Evolutionary conservation across 1,140 invertebrate genomes (phyloP).

Genomic region (Neotoxoptera formosana): DNA sequence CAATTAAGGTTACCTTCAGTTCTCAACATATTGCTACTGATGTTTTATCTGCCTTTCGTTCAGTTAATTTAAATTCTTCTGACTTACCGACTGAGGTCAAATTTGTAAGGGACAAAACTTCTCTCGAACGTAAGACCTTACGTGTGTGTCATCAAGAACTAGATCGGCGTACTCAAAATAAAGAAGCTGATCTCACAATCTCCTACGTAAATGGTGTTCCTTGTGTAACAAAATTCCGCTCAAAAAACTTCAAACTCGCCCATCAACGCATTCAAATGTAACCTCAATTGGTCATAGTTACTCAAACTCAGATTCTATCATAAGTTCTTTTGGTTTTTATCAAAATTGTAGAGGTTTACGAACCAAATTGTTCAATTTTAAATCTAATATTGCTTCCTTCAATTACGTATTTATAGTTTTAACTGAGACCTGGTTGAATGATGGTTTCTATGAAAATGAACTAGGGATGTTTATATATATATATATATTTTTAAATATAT

Average conservation of each 20-base stretch:
- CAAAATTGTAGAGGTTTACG: background rate
- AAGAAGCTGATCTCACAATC: no score
- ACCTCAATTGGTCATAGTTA: background rate
- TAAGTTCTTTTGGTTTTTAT: background rate
- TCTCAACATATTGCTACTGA: no score
- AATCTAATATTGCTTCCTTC: background rate
- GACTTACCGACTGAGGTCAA: no score
- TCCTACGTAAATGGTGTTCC: no score
- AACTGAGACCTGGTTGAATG: background rate
- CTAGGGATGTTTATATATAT: no score
- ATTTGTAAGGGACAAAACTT: no score
- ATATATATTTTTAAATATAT: background rate
- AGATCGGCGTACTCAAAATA: no score
- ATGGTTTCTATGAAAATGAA: background rate
- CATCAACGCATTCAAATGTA: background rate
- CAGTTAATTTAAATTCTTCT: no score
- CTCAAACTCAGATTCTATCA: background rate
- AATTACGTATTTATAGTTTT: background rate
- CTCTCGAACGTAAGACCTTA: no score
- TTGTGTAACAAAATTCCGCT: background rate
- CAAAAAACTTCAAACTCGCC: background rate
- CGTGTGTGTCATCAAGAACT: no score
- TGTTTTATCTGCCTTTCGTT: no score
- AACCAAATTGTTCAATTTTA: background rate
- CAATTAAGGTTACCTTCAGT: no score